A percentile compares a stretch with the other conserved stretches of the same genome.
Conservation (phyloP, 2,888 invertebrate species). For the Agrilus cyanescens region DNA sequence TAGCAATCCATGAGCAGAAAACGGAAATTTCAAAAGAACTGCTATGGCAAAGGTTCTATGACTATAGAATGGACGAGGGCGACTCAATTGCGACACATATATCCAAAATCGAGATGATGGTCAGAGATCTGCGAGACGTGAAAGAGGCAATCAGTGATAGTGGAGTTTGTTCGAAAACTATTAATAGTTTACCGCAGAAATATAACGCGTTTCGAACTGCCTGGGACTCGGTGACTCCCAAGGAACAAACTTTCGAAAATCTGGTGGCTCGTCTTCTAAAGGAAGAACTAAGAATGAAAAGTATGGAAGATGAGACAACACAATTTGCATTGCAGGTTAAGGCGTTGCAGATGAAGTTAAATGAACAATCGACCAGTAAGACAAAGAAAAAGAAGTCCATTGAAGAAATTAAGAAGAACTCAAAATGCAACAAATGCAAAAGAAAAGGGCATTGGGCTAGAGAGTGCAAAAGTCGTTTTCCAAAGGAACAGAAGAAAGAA, state of each 20-base stretch:
- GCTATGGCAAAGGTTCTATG: no score
- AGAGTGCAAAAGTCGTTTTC: constrained; percentile 14
- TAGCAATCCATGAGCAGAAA: no score
- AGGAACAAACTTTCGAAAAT: constrained; percentile 14
- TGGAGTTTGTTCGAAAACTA: constrained; percentile 11
- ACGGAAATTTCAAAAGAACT: no score
- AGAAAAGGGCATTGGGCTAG: constrained; percentile 14
- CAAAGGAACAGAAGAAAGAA: no score
- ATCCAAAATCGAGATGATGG: constrained; percentile 8
- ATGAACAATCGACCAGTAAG: no score
- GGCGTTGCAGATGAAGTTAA: constrained; percentile 7
- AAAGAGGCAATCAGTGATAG: constrained; percentile 9
- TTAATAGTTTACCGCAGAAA: constrained; percentile 10
- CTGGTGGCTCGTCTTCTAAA: constrained; percentile 10
- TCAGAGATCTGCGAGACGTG: constrained; percentile 11
- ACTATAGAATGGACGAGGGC: no score
- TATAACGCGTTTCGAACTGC: constrained; percentile 11
- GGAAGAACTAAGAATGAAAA: constrained; percentile 12
- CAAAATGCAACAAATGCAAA: constrained; percentile 12
- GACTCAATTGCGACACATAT: no score
- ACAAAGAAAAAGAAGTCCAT: constrained; percentile 3
- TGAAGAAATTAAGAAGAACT: constrained; percentile 10
- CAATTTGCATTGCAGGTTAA: constrained; percentile 11
- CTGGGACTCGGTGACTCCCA: constrained; percentile 11
- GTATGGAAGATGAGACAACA: constrained; percentile 6